Base-by-base conservation (phyloP, 2,797 vertebrate genomes). In the Manis pentadactyla region DNA sequence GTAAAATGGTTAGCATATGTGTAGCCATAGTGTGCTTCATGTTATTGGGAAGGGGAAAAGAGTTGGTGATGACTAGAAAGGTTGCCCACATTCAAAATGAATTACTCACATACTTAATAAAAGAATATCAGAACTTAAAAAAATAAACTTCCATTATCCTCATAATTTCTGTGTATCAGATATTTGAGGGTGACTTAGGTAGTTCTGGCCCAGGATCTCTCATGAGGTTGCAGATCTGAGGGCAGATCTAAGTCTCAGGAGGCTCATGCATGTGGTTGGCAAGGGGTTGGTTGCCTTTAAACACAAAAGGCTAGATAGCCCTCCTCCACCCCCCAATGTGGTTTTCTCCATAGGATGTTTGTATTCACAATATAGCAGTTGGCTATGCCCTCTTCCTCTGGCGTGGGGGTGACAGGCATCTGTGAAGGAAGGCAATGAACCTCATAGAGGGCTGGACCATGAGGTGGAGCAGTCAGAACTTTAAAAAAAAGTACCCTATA, bases 51-150 rank as follows among this genome's bases (percentile, higher is more conserved):
- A 96, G 87, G 46, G 42, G 27, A 84, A 88, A 94, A 63, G 34
- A 79, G 39, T 89, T 93, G 49, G 23, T 93, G 39, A 61, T 89
- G 64, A 57, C 23, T 73, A 34, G 63, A 66, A 96, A 90, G 42
- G 15, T 63, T 46, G 23, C 23, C 42, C 19, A 93, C 27, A 63
- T 97, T 87, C 25, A 64, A 46, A 90, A 83, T 78, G 27, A 27
- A 25, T 87, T 74, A 49, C 31, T 61, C 25, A 59, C 34, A 69
- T 69, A 63, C 95, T 94, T 93, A 64, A 55, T 63, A 61, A 92
- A 92, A 81, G 42, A 90, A 86, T 86, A 59, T 57, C 53, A 88
- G 86, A 61, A 59, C 25, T 85, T 88, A 10, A 11, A 88, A 49
- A 93, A 63, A 29, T 19, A 51, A 63, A 39, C 57, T 29, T 78